These are phyloP conservation scores for Globicephala melas DNA, from an alignment of 2,113 vertebrate genomes.

Conservation along the genomic window DNA sequence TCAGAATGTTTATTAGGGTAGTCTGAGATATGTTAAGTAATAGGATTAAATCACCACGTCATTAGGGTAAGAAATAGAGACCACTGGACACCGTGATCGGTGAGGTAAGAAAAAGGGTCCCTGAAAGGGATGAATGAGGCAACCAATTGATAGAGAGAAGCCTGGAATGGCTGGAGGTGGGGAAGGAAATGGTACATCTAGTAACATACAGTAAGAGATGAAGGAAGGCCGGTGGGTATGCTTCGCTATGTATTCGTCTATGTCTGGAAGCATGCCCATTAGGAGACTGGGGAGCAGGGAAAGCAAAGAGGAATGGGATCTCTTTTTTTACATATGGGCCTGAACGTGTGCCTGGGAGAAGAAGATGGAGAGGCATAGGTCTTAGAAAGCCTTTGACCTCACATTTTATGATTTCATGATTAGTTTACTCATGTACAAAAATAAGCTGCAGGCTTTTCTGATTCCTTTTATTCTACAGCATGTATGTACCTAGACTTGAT, in stretches of 20 bases:
- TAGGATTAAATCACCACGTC: background rate
- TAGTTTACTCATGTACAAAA: constrained; percentile 19
- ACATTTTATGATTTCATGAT: background rate
- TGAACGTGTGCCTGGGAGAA: background rate
- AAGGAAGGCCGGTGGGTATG: background rate
- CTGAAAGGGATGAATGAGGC: background rate
- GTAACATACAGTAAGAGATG: background rate
- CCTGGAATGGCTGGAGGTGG: background rate
- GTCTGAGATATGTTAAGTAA: background rate
- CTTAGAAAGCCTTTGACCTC: background rate
- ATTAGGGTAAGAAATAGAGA: constrained; percentile 30
- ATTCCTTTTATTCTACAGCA: constrained; percentile 9
- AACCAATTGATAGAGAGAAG: background rate
- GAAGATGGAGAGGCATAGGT: background rate
- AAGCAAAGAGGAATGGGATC: background rate
- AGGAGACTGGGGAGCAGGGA: background rate
- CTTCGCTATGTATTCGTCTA: background rate
- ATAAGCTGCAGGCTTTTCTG: constrained; percentile 7
- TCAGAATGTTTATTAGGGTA: constrained; percentile 4
- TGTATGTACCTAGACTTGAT: background rate
- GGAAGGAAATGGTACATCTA: background rate
- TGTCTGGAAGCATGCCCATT: background rate
- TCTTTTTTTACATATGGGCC: background rate
- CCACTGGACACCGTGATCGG: background rate
- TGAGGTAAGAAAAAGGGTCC: background rate